Evolutionary conservation across 2,113 vertebrate genomes (phyloP), one percentile per base, ranked within the genome.

Genomic region (Peromyscus leucopus): DNA sequence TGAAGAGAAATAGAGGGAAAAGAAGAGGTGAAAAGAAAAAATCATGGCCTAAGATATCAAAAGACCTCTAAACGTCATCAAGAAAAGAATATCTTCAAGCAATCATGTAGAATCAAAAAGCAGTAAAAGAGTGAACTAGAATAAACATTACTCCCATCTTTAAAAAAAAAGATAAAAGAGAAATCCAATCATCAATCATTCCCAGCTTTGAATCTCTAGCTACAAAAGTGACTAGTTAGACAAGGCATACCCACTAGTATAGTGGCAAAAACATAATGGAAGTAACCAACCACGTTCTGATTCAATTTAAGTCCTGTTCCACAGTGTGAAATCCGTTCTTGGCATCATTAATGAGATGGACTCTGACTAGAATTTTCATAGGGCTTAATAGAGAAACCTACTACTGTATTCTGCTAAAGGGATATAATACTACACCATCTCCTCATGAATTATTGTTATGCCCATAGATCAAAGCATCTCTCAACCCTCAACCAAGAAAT

Each of bases 141-240:
- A 31, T 88, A 91, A 85, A 79, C 87, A 72, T 72, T 84, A 46
- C 11, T 33, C 55, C 80, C 51, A 63, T 90, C 91, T 96, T 10
- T 33, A 33, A 85, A 93, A 67, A 85, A 1, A 85, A 1, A 63
- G 15, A 33, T 75, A 95, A 76, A 96, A 84, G 59, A 61, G 12
- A 83, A 39, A 83, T 16, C 26, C 6, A 17, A 24, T 42, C 57
- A 42, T 28, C 33, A 42, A 63, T 28, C 3, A 84, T 42, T 42
- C 15, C n/a, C 24, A 63, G n/a, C 82, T 42, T 3, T 84, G 59
- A 42, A 42, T 42, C n/a, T 84, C 59, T 42, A 63, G 13, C 82
- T 63, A 63, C 57, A 61, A 39, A 83, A 82, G 33, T 15, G 10
- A n/a, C 19, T 57, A 82, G 16, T 24, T 19, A 82, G 5, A 59